These are phyloP conservation scores for Marcusenius ussheri DNA, from an alignment of 2,113 vertebrate genomes.

Conservation along the genomic window DNA sequence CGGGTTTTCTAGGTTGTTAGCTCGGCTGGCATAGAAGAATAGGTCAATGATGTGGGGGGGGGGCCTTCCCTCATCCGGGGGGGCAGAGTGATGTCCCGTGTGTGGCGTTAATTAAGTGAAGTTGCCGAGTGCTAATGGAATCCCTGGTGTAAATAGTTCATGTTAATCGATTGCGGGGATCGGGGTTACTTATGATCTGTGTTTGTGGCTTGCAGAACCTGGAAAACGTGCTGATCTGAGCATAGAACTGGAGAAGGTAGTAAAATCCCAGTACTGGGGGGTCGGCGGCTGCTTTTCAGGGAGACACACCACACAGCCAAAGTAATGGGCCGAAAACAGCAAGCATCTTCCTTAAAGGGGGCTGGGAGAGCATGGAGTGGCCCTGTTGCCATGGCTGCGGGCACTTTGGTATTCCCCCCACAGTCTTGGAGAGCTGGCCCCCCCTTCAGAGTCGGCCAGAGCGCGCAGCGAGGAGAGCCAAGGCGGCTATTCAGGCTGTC, in stretches of 20 bases:
- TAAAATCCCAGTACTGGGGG: neutral
- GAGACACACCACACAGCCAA: slow-evolving; percentile 44
- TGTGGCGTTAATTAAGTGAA: neutral
- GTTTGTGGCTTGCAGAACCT: neutral
- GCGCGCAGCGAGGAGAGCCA: neutral
- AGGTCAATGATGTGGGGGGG: neutral
- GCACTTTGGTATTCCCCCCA: slow-evolving; percentile 60
- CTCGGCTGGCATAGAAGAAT: neutral
- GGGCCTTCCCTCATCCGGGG: neutral
- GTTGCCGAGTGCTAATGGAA: neutral
- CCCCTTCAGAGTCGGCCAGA: slow-evolving; percentile 32
- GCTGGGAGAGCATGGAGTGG: slow-evolving; percentile 54
- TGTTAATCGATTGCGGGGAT: neutral
- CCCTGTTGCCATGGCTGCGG: slow-evolving; percentile 65
- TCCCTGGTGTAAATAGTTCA: neutral
- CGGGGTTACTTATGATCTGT: neutral
- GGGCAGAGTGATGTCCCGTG: neutral
- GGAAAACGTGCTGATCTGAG: neutral
- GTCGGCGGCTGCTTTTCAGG: neutral
- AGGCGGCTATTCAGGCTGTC: neutral
- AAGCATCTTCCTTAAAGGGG: slow-evolving; percentile 58
- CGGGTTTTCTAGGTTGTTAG: neutral
- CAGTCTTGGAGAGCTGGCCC: slow-evolving; percentile 48
- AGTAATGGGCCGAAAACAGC: slow-evolving; percentile 42
- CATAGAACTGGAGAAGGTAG: neutral